A percentile compares a stretch with the other conserved stretches of the same genome.
These are phyloP conservation scores for Lacanobia oleracea DNA, from an alignment of 2,888 invertebrate genomes.

Conservation along the genomic window DNA sequence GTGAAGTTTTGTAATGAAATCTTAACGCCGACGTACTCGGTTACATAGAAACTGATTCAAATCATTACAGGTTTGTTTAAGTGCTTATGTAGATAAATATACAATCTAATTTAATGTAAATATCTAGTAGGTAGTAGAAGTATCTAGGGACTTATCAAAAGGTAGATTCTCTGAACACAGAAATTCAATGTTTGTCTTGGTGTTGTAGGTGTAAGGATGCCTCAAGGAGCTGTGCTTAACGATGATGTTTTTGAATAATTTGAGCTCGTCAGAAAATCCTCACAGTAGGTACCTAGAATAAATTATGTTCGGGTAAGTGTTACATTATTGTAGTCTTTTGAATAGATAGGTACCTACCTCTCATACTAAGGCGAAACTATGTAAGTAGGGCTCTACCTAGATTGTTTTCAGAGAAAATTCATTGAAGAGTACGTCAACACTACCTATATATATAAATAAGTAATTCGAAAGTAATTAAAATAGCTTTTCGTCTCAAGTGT, in stretches of 20 bases:
- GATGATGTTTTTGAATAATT: not conserved
- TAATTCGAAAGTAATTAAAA: too few species aligned
- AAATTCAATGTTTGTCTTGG: not conserved
- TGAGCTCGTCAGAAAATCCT: not conserved
- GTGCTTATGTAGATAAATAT: conserved; percentile 6
- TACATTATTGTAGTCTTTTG: not conserved
- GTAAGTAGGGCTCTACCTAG: too few species aligned
- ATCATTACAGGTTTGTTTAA: conserved; percentile 16
- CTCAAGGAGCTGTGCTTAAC: not conserved
- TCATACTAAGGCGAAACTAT: too few species aligned
- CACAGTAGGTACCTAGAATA: not conserved
- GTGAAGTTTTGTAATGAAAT: conserved; percentile 44
- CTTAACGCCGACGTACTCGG: conserved; percentile 7
- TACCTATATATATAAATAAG: too few species aligned
- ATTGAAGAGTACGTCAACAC: too few species aligned
- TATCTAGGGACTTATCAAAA: not conserved
- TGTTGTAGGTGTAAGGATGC: not conserved
- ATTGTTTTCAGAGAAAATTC: too few species aligned
- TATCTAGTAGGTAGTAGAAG: too few species aligned
- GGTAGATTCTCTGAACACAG: not conserved
- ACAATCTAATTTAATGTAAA: not conserved
- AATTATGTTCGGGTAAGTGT: not conserved
- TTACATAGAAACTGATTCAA: conserved; percentile 32
- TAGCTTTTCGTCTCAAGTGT: too few species aligned
- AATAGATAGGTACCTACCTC: not conserved